Evolutionary conservation across 2,113 vertebrate genomes (phyloP).

Genomic region (Hydropotes inermis): DNA sequence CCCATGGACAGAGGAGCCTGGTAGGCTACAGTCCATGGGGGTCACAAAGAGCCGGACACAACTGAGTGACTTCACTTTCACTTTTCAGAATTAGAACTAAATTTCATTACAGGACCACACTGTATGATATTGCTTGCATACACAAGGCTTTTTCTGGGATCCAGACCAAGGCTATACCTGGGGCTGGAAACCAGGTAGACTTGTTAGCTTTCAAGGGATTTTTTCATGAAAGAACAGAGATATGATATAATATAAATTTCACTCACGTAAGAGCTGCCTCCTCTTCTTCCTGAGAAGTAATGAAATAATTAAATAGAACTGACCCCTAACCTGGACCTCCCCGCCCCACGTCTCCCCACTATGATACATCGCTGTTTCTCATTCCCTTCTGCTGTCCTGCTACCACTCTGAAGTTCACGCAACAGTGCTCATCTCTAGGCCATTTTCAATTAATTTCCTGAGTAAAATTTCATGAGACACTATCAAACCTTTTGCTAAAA

Average conservation of each 20-base stretch:
- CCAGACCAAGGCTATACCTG: not conserved
- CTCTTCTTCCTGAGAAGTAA: conserved; percentile 64
- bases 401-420: conserved; percentile 36
- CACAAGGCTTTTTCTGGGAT: not conserved
- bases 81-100: not conserved
- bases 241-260: conserved; percentile 61
- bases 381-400: not conserved
- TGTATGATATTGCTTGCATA: not conserved
- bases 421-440: conserved; percentile 64
- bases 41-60: not conserved
- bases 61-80: not conserved
- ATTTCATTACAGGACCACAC: not conserved
- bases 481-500: conserved; percentile 78
- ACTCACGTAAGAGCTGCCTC: conserved; percentile 54
- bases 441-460: conserved; percentile 79
- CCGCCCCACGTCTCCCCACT: not conserved
- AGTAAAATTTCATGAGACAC: conserved; percentile 77
- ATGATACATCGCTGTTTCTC: not conserved
- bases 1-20: not conserved
- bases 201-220: not conserved
- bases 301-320: conserved; percentile 73
- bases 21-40: not conserved
- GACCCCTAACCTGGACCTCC: conserved; percentile 52
- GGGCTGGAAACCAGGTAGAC: not conserved
- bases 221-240: conserved; percentile 59